Evolutionary conservation across 2,113 vertebrate genomes (phyloP).

Genomic region (Theristicus caerulescens): DNA sequence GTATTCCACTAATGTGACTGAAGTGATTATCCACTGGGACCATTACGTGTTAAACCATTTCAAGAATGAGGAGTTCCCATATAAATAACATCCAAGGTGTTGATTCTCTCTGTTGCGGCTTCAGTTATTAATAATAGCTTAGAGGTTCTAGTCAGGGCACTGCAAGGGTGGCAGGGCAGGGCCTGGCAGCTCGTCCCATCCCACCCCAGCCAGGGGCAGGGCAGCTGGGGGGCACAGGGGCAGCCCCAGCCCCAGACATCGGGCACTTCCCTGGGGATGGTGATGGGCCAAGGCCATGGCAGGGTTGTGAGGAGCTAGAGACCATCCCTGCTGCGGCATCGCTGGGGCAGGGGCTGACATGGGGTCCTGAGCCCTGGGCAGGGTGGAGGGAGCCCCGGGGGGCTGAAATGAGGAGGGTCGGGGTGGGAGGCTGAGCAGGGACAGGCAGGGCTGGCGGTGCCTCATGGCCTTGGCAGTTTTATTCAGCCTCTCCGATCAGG

Average conservation of each 20-base stretch:
- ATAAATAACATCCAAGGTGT: rapidly evolving
- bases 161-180: rapidly evolving
- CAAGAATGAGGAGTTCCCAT: background rate
- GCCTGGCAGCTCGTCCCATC: background rate
- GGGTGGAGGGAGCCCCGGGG: background rate
- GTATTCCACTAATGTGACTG: background rate
- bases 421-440: background rate
- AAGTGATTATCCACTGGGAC: background rate
- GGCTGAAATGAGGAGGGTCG: background rate
- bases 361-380: background rate
- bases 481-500: background rate
- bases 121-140: background rate
- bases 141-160: background rate
- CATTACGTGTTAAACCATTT: background rate
- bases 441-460: background rate
- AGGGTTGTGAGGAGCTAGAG: background rate
- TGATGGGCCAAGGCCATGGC: background rate
- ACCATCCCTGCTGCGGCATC: background rate
- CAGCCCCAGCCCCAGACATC: background rate
- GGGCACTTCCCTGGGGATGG: rapidly evolving
- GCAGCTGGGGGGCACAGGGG: no score
- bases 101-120: background rate
- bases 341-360: background rate
- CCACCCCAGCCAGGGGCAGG: background rate
- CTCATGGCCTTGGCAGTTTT: background rate